A percentile compares a stretch with the other conserved stretches of the same genome.
phyloP scores from a whole-genome alignment of 2,113 vertebrate genomes.

The Perca fluviatilis region DNA sequence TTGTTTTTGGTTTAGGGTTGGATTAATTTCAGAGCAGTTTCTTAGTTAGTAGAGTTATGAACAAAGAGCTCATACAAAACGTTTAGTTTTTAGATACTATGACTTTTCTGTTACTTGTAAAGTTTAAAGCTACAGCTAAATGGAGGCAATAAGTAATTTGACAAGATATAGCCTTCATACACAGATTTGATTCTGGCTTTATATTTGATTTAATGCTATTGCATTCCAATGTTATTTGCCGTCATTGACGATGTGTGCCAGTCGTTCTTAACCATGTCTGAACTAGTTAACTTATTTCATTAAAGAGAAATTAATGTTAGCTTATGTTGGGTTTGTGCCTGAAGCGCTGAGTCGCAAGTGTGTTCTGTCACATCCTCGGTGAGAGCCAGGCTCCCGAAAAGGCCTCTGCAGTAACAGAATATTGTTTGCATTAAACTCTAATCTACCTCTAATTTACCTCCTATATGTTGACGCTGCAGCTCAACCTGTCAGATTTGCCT shows the following conservation, averaged over 20 bases:
- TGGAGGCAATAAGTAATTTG: not conserved
- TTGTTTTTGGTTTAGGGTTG: too few relatives aligned
- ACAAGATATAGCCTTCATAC: constrained; percentile 1
- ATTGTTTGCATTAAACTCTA: constrained; percentile 66
- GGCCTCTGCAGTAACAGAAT: constrained; percentile 46
- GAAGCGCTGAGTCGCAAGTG: constrained; percentile 36
- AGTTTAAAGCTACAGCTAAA: not conserved
- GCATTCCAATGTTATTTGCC: constrained; percentile 10
- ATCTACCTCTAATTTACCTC: constrained; percentile 67
- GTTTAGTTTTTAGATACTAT: not conserved
- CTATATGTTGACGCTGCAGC: constrained; percentile 64
- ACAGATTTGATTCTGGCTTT: constrained; percentile 12
- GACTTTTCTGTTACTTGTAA: not conserved
- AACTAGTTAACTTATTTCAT: constrained; percentile 71
- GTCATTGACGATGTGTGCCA: constrained; percentile 35
- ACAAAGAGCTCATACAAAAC: not conserved
- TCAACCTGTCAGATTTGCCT: constrained; percentile 69
- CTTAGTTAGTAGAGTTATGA: not conserved
- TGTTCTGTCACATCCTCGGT: constrained; percentile 40
- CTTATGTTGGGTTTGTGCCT: constrained; percentile 56
- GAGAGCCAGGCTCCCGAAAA: constrained; percentile 21
- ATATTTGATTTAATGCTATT: constrained; percentile 9
- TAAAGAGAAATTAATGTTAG: constrained; percentile 55
- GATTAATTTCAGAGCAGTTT: not conserved
- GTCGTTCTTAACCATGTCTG: constrained; percentile 50